A percentile compares a stretch with the other conserved stretches of the same genome.
phyloP scores from a whole-genome alignment of 2,113 vertebrate genomes.

The Rhinolophus ferrumequinum region DNA sequence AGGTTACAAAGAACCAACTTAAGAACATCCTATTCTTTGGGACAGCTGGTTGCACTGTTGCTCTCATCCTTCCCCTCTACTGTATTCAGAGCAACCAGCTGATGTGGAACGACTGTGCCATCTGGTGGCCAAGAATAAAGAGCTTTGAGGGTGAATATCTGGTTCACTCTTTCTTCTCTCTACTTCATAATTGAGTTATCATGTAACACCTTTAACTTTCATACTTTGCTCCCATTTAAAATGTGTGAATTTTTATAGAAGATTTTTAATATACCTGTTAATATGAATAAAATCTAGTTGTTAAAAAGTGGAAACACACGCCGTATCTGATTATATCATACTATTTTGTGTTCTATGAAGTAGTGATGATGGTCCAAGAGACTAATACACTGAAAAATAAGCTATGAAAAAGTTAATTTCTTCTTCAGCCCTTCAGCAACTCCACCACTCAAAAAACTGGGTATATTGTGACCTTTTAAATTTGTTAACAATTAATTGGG shows the following conservation, averaged over 20 bases:
- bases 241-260: not conserved
- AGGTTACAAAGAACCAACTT: not conserved
- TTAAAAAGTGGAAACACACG: not conserved
- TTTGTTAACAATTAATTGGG: not conserved
- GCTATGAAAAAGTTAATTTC: constrained; percentile 11
- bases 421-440: constrained; percentile 11
- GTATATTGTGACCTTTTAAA: not conserved
- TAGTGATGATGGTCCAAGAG: not conserved
- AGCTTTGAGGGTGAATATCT: not conserved
- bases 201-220: not conserved
- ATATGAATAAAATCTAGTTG: constrained; percentile 31
- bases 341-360: constrained; percentile 17
- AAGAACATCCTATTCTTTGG: not conserved
- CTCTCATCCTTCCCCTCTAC: not conserved
- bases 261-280: not conserved
- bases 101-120: not conserved
- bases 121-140: constrained; percentile 43
- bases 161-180: not conserved
- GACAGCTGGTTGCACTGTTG: not conserved
- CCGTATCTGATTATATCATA: constrained; percentile 10
- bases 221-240: not conserved
- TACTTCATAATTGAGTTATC: not conserved
- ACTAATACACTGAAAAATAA: constrained; percentile 11
- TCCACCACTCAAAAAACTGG: not conserved
- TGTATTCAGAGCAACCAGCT: not conserved